A percentile compares a stretch with the other conserved stretches of the same genome.
Conservation (phyloP, 2,888 invertebrate genomes). For the Willowsia nigromaculata region DNA sequence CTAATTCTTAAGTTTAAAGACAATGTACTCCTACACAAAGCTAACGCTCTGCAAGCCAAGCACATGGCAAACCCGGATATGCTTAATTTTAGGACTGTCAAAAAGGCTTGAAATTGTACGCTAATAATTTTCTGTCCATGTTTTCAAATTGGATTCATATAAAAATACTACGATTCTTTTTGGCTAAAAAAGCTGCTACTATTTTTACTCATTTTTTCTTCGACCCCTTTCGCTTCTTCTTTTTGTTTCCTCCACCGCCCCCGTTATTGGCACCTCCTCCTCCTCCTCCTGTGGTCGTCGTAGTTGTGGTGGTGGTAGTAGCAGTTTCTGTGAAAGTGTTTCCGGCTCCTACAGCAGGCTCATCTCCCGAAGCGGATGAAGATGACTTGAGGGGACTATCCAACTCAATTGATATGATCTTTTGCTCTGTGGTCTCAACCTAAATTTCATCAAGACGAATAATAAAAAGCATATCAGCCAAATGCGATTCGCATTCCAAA, state of each 20-base stretch:
- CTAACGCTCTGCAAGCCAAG: no score
- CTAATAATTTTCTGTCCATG: neutral
- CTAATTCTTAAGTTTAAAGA: no score
- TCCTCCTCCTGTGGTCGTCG: neutral
- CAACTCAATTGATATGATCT: slow-evolving; percentile 93
- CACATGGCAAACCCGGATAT: no score
- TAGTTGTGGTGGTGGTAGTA: slow-evolving; percentile 17
- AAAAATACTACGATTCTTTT: neutral
- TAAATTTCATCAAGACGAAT: slow-evolving; percentile 79
- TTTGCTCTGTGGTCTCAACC: slow-evolving; percentile 95
- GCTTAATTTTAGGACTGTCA: no score
- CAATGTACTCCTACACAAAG: no score
- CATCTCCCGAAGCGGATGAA: slow-evolving; percentile 48
- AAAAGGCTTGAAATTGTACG: no score
- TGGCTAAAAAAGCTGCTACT: neutral
- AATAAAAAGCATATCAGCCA: slow-evolving; percentile 23
- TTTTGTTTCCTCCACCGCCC: slow-evolving; percentile 55
- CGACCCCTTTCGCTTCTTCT: slow-evolving; percentile 74
- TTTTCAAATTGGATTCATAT: no score
- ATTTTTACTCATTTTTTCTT: slow-evolving; percentile 71
- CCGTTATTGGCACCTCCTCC: slow-evolving; percentile 51
- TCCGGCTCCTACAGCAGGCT: neutral
- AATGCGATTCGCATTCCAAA: neutral
- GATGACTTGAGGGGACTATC: slow-evolving; percentile 82
- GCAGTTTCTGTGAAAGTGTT: neutral